Percentiles rank a stretch among this genome's conserved stretches.
Conservation (phyloP, 2,888 invertebrate genomes). For the Cremastinae sp. region DNA sequence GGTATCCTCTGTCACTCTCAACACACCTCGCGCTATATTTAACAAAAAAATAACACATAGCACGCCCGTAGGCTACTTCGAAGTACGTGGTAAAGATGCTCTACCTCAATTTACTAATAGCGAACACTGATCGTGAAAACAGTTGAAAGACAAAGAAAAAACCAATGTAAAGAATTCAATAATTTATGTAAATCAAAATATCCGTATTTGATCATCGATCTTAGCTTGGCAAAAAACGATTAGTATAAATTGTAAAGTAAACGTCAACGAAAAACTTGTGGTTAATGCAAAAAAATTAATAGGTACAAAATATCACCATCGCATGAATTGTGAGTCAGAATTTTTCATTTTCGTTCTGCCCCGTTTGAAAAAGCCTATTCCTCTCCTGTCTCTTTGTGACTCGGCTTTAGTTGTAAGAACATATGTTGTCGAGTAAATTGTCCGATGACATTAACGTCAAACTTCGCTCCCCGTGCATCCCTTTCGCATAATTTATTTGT, state of each 20-base stretch:
- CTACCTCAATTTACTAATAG: slow-evolving; percentile 4
- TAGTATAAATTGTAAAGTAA: not conserved
- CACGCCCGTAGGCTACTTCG: slow-evolving; percentile 1
- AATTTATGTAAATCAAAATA: not conserved
- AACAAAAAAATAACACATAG: slow-evolving; percentile 12
- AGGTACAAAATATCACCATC: slow-evolving; percentile 46
- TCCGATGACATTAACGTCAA: slow-evolving; percentile 84
- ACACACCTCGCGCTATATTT: slow-evolving; percentile 17
- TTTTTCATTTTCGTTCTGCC: not conserved
- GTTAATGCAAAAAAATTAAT: slow-evolving; percentile 36
- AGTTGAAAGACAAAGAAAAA: slow-evolving; percentile 11
- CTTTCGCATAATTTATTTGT: slow-evolving; percentile 94
- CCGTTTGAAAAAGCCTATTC: no score
- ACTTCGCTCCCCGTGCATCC: slow-evolving; percentile 90
- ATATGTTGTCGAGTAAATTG: slow-evolving; percentile 77
- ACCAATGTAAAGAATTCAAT: not conserved
- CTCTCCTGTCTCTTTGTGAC: not conserved
- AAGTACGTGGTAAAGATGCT: slow-evolving; percentile 19
- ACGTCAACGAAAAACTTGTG: slow-evolving; percentile 3
- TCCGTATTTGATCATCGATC: slow-evolving; percentile 11
- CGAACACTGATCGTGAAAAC: slow-evolving; percentile 10
- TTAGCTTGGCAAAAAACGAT: slow-evolving; percentile 19
- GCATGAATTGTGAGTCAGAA: slow-evolving; percentile 11
- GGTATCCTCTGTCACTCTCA: slow-evolving; percentile 41
- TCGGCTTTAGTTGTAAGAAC: slow-evolving; percentile 74